A percentile compares a stretch with the other conserved stretches of the same genome.
Evolutionary conservation across 1,140 invertebrate genomes (phyloP).

Genomic region (Caenorhabditis elegans): DNA sequence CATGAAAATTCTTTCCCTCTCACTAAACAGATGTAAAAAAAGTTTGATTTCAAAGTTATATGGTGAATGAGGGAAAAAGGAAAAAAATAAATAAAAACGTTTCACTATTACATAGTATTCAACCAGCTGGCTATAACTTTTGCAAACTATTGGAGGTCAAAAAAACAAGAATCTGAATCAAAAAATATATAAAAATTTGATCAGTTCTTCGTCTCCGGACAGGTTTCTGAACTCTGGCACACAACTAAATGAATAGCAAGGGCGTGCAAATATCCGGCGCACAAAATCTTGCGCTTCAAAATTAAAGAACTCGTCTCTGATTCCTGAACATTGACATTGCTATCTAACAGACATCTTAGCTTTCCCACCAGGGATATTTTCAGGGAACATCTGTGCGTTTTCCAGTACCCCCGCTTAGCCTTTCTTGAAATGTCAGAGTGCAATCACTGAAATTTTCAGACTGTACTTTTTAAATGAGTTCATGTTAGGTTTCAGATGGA

Average conservation of each 20-base stretch:
- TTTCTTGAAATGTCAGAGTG: background rate
- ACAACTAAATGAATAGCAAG: background rate
- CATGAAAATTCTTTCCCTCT: too few relatives aligned
- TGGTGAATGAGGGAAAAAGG: too few relatives aligned
- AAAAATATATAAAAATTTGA: too few relatives aligned
- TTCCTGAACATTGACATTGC: background rate
- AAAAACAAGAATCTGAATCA: too few relatives aligned
- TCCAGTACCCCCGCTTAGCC: background rate
- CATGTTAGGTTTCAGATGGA: too few relatives aligned
- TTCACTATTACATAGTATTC: too few relatives aligned
- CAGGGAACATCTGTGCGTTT: background rate
- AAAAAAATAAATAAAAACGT: too few relatives aligned
- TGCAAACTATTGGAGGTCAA: too few relatives aligned
- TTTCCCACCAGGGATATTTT: background rate
- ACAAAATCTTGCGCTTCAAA: background rate
- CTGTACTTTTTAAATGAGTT: background rate
- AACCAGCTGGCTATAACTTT: too few relatives aligned
- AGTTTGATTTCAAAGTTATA: too few relatives aligned
- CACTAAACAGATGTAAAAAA: too few relatives aligned
- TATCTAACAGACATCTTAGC: background rate
- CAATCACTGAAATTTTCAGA: background rate
- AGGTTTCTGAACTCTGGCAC: background rate
- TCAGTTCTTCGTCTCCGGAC: background rate
- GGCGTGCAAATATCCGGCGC: background rate
- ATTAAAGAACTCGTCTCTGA: constrained; percentile 16